Evolutionary conservation across 2,888 invertebrate species (phyloP).

Genomic region (Apodemia mormo): DNA sequence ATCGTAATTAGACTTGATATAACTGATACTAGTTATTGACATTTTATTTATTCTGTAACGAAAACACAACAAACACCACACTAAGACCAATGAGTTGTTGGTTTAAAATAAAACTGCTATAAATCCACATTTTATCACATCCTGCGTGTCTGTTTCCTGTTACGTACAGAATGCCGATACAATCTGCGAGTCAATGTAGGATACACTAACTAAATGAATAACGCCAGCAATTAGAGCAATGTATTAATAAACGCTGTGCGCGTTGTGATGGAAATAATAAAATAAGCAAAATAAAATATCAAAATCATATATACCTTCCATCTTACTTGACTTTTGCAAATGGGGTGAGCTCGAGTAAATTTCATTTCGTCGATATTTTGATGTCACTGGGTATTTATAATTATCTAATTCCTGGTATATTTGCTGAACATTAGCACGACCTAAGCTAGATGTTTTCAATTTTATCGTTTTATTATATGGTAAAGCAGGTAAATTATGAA

Average conservation of each 20-base stretch:
- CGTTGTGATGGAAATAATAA: constrained; percentile 18
- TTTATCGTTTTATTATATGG: constrained; percentile 36
- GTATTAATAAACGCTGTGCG: constrained; percentile 29
- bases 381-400: constrained; percentile 16
- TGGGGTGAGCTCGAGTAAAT: constrained; percentile 60
- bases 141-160: constrained; percentile 72
- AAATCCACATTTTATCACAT: constrained; percentile 71
- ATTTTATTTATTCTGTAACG: constrained; percentile 44
- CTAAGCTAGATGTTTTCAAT: constrained; percentile 5
- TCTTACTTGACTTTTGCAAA: constrained; percentile 46
- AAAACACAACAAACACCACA: constrained; percentile 45
- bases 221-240: constrained; percentile 45
- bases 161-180: constrained; percentile 50
- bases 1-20: constrained; percentile 19
- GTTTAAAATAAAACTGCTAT: constrained; percentile 52
- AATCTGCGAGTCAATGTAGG: constrained; percentile 43
- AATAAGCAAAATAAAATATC: not conserved
- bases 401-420: not conserved
- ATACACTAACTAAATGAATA: constrained; percentile 45
- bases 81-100: constrained; percentile 48
- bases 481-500: constrained; percentile 47
- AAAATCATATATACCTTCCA: constrained; percentile 43
- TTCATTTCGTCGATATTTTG: not conserved
- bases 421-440: not conserved
- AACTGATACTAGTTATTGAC: constrained; percentile 39